A percentile compares a stretch with the other conserved stretches of the same genome.
Evolutionary conservation across 2,113 vertebrate species (phyloP).

Genomic region (Oplegnathus fasciatus): DNA sequence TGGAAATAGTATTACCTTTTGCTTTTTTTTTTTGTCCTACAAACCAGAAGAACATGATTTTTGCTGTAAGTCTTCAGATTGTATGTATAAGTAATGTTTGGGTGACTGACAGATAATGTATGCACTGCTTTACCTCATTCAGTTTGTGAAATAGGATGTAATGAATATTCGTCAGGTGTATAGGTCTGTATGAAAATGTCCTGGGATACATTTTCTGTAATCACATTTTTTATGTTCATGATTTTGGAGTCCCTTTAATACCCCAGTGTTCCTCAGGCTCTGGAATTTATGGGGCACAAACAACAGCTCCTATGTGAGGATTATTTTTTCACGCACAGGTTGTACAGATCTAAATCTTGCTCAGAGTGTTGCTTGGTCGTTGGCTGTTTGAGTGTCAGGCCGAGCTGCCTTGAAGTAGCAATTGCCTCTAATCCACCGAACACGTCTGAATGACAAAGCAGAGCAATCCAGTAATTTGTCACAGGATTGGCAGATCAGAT

Average conservation of each 20-base stretch:
- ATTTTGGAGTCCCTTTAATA: constrained; percentile 21
- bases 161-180: constrained; percentile 44
- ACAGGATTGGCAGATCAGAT: constrained; percentile 45
- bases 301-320: constrained; percentile 23
- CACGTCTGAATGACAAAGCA: constrained; percentile 33
- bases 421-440: constrained; percentile 42
- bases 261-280: background rate
- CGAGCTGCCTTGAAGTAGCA: constrained; percentile 20
- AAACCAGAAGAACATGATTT: constrained; percentile 44
- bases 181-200: constrained; percentile 24
- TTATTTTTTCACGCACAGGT: constrained; percentile 26
- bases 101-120: constrained; percentile 36
- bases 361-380: background rate
- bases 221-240: constrained; percentile 34
- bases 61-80: constrained; percentile 31
- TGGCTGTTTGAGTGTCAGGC: background rate
- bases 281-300: background rate
- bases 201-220: constrained; percentile 48
- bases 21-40: constrained; percentile 11
- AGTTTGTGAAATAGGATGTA: constrained; percentile 11
- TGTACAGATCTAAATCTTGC: constrained; percentile 23
- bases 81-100: constrained; percentile 30
- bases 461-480: constrained; percentile 51
- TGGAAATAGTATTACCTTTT: constrained; percentile 67
- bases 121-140: constrained; percentile 15